Evolutionary conservation across 2,888 invertebrate species (phyloP).

Genomic region (Tetranychus piercei): DNA sequence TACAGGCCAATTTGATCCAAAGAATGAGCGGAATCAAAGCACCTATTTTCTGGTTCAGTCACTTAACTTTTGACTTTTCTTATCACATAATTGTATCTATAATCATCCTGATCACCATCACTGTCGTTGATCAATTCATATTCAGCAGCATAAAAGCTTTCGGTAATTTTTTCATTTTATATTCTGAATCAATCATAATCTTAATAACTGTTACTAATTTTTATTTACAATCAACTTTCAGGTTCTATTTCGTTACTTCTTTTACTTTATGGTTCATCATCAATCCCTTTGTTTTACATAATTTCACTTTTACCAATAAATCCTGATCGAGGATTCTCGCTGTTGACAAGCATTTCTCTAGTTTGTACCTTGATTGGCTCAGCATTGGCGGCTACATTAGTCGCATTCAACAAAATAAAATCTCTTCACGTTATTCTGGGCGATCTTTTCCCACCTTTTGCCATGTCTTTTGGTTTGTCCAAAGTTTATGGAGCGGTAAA

Average conservation of each 20-base stretch:
- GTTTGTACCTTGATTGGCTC: slow-evolving; percentile 11
- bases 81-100: not conserved
- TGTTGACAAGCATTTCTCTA: slow-evolving; percentile 16
- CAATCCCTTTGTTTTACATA: slow-evolving; percentile 26
- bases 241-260: slow-evolving; percentile 17
- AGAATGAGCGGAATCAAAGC: slow-evolving; percentile 19
- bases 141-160: not conserved
- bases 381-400: not conserved
- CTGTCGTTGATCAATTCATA: not conserved
- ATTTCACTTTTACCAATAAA: slow-evolving; percentile 23
- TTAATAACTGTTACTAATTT: too few relatives aligned
- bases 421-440: not conserved
- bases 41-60: not conserved
- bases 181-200: not conserved
- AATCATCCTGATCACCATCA: not conserved
- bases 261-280: slow-evolving; percentile 23
- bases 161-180: not conserved
- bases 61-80: not conserved
- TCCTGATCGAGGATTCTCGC: slow-evolving; percentile 23
- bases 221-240: too few relatives aligned
- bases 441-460: not conserved
- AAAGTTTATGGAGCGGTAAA: not conserved
- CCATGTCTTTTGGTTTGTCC: not conserved
- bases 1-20: slow-evolving; percentile 21
- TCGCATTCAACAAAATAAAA: not conserved